These are phyloP conservation scores for Drosophila auraria DNA, from an alignment of 1,140 invertebrate species.

Conservation along the genomic window DNA sequence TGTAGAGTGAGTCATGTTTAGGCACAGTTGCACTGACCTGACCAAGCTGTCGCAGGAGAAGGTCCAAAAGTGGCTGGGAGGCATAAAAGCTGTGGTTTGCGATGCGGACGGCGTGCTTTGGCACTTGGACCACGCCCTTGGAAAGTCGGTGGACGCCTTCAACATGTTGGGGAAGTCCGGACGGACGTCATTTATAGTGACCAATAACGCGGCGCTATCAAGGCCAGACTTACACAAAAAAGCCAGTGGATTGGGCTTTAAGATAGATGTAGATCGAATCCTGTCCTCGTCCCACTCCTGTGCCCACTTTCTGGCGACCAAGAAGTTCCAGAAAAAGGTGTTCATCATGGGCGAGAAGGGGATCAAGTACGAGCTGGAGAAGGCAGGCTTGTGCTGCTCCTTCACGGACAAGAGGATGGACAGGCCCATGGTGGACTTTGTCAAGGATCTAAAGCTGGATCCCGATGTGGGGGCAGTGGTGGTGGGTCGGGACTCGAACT, in stretches of 20 bases:
- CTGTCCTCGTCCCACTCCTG: constrained; percentile 28
- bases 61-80: constrained; percentile 51
- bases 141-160: constrained; percentile 44
- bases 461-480: constrained; percentile 59
- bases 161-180: constrained; percentile 34
- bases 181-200: constrained; percentile 29
- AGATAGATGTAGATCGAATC: not conserved
- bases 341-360: constrained; percentile 56
- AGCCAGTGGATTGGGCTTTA: constrained; percentile 32
- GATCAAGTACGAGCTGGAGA: constrained; percentile 34
- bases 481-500: constrained; percentile 55
- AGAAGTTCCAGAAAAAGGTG: constrained; percentile 53
- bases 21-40: constrained; percentile 49
- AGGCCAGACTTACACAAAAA: constrained; percentile 20
- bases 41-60: constrained; percentile 47
- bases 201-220: constrained; percentile 36
- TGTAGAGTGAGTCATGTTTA: constrained; percentile 40
- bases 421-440: constrained; percentile 25
- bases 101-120: constrained; percentile 71
- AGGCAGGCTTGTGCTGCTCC: constrained; percentile 16
- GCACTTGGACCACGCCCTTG: constrained; percentile 34
- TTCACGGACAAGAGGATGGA: not conserved
- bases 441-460: constrained; percentile 38
- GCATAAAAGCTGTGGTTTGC: constrained; percentile 53
- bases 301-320: constrained; percentile 38